Base-by-base conservation (phyloP, 2,888 invertebrate species). In the Elegia similella region DNA sequence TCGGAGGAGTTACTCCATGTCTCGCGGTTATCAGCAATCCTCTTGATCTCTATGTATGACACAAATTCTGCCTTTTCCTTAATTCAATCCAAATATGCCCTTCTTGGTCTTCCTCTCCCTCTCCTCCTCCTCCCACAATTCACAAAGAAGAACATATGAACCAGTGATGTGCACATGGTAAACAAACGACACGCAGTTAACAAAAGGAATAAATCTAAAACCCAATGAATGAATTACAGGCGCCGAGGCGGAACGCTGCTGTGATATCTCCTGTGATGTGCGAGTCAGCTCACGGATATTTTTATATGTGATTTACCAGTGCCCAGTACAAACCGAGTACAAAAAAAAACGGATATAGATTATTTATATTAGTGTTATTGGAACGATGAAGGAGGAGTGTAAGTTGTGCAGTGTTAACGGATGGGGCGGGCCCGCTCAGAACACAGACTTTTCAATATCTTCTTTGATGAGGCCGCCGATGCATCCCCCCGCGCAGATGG, bases 301-400 rank as follows among this genome's bases (percentile, higher is more conserved):
- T 90, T 88, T 91, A 82, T 89, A 90, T 90, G 90, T 91, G 88
- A 91, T 91, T 90, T 90, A 91, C 78, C 82, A 88, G 87, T 88
- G 88, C 86, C 88, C 84, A 86, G 91, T 91, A 91, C 91, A 90
- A 88, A 89, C 89, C 90, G 88, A 91, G 91, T 91, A 91, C 91
- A 88, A 89, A 86, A 90, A n/a, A 89, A 90, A 89, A 84, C 86
- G 88, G 88, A 86, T 75, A 78, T 73, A 85, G 77, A 77, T 64
- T 77, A 73, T 80, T 76, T 80, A 75, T 73, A 73, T 73, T 82
- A 81, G 78, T 79, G 80, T 80, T 77, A 79, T 70, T 74, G 72
- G 65, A 75, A 81, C 69, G 58, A 92, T 92, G 92, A 92, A 92
- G 80, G 90, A 92, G 74, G 91, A 92, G 81, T 92, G 91, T 70